A percentile compares a stretch with the other conserved stretches of the same genome.
These are phyloP conservation scores for Entomobrya multifasciata DNA, from an alignment of 2,888 invertebrate species.

Conservation along the genomic window DNA sequence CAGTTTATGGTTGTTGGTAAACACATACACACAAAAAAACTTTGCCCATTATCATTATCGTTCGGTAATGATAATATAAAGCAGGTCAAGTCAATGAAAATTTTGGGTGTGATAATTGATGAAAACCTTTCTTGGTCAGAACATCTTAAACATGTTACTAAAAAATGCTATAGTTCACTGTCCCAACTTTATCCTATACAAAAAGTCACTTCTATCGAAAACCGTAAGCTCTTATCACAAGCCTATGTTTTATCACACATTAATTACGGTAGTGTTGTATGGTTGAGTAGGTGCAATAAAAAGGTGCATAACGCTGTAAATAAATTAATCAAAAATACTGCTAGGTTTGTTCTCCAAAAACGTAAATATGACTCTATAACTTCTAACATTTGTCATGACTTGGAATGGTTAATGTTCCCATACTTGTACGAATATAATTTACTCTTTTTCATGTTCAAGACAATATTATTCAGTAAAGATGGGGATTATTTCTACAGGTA, in stretches of 20 bases:
- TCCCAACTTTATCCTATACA: conserved; percentile 28
- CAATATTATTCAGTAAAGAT: neutral
- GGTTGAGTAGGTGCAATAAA: neutral
- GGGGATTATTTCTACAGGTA: neutral
- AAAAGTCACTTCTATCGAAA: neutral
- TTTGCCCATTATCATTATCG: neutral
- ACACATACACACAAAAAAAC: neutral
- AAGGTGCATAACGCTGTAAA: neutral
- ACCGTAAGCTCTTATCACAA: conserved; percentile 1
- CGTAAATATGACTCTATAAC: conserved; percentile 38
- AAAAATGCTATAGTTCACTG: conserved; percentile 36
- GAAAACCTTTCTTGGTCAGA: conserved; percentile 26
- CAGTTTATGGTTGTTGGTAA: conserved; percentile 57
- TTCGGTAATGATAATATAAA: neutral
- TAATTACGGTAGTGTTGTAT: conserved; percentile 9
- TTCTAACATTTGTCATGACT: neutral
- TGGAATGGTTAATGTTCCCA: neutral
- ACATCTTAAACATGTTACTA: neutral
- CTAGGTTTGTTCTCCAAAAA: conserved; percentile 7
- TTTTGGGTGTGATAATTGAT: conserved; percentile 52
- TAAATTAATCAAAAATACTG: neutral
- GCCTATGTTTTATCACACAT: conserved; percentile 45
- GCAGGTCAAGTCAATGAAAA: neutral
- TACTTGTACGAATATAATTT: neutral
- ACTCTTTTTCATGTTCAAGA: conserved; percentile 1